These are phyloP conservation scores for Pyxicephalus adspersus DNA, from an alignment of 2,113 vertebrate species.

Conservation along the genomic window DNA sequence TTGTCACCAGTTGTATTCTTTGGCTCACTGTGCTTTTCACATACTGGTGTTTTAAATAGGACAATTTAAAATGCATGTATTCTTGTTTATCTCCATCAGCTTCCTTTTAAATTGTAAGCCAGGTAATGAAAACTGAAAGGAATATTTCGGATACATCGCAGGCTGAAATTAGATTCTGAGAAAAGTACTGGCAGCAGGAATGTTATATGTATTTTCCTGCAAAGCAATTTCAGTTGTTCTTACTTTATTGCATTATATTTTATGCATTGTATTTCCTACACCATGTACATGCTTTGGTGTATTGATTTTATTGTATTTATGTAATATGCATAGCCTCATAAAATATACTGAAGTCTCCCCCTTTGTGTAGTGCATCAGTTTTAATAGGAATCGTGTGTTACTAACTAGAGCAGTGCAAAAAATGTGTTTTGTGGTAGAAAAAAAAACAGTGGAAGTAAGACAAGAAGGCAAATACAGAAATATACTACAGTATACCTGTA, in stretches of 20 bases:
- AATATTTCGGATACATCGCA: slow-evolving; percentile 11
- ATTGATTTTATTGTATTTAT: not conserved
- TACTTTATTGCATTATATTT: slow-evolving; percentile 12
- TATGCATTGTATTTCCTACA: slow-evolving; percentile 15
- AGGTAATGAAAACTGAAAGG: slow-evolving; percentile 3
- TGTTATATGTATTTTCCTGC: slow-evolving; percentile 3
- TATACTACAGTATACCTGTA: too few relatives aligned
- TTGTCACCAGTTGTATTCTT: not conserved
- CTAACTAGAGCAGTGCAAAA: too few relatives aligned
- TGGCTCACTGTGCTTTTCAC: not conserved
- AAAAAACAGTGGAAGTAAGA: too few relatives aligned
- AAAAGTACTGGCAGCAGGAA: not conserved
- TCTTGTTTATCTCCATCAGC: not conserved
- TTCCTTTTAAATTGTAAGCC: slow-evolving; percentile 9
- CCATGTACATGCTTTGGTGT: not conserved
- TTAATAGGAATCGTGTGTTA: not conserved
- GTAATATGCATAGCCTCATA: slow-evolving; percentile 12
- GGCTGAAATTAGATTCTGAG: not conserved
- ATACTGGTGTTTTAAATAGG: not conserved
- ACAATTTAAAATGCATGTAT: not conserved
- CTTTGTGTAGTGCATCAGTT: not conserved
- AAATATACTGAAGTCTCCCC: not conserved
- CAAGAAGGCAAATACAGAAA: too few relatives aligned
- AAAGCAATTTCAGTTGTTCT: not conserved
- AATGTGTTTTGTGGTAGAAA: too few relatives aligned